Evolutionary conservation across 2,113 vertebrate species (phyloP), one percentile per base, ranked within the genome.

Genomic region (Cephalopterus ornatus): DNA sequence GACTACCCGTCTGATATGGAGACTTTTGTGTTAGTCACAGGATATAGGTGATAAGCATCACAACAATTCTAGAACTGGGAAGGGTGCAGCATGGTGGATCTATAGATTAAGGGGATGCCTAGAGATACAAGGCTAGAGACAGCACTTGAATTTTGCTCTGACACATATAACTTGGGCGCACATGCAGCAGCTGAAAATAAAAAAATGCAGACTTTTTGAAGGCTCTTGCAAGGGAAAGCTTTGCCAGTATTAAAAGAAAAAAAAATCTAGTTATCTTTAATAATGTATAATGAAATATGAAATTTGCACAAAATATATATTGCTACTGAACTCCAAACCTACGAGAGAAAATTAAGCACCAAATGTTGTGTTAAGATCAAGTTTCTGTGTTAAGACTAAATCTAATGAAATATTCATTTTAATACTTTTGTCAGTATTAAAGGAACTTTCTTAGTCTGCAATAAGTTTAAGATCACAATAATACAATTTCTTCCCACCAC

Each of bases 241-340:
- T 89, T 89, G 4, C 8, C 12, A 66, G 7, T 9, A 66, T 53
- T 62, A 56, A 76, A 62, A 58, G 12, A 66, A 21, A 84, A 39
- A 70, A 23, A 9, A 30, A n/a, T 27, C 27, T 59, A 62, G 12
- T 79, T 80, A 50, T 53, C 32, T 90, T 93, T 90, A 83, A 90
- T 86, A 88, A 78, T n/a, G 13, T 63, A 63, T 62, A 67, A 61
- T 58, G 30, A 95, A 92, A 85, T 1, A 2, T 81, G 26, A 85
- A 58, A 88, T 81, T 35, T 90, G 17, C 58, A 74, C 35, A 83
- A 79, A 89, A 88, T 33, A 2, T 81, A 23, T 72, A 37, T 89
- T 65, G 17, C 27, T 70, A 41, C 49, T 61, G 37, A 52, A 19
- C 35, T 93, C 35, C 42, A 88, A 85, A 88, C 75, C 55, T 56